Evolutionary conservation across 2,113 vertebrate species (phyloP).

Genomic region (Rattus rattus): DNA sequence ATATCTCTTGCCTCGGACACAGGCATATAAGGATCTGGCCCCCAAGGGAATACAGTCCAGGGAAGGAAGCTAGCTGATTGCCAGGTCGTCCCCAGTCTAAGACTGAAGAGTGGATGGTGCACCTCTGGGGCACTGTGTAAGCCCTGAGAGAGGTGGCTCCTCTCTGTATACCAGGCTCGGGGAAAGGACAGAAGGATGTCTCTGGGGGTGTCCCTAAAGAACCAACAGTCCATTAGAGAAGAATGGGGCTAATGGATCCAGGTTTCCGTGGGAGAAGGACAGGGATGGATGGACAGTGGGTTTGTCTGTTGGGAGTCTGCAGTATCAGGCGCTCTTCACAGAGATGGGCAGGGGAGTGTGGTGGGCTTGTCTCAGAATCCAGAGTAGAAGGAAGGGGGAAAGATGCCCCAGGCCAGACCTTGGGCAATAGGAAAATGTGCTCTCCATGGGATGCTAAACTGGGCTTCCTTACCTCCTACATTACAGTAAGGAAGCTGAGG

Average conservation of each 20-base stretch:
- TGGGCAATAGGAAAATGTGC: not conserved
- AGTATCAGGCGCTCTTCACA: not conserved
- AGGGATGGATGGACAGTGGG: not conserved
- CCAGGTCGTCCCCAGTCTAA: rapidly evolving
- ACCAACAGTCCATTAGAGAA: not conserved
- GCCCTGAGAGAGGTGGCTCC: not conserved
- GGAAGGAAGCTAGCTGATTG: not conserved
- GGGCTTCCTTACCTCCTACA: not conserved
- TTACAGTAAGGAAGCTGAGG: not conserved
- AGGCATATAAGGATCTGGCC: not conserved
- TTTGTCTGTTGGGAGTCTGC: no score
- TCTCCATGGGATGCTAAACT: not conserved
- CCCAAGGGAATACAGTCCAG: not conserved
- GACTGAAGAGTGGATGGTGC: not conserved
- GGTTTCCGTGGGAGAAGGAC: not conserved
- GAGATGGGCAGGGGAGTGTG: not conserved
- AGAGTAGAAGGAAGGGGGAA: no score
- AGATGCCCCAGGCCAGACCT: not conserved
- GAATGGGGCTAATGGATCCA: not conserved
- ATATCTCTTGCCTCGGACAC: rapidly evolving
- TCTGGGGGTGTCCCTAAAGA: rapidly evolving
- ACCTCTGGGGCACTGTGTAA: not conserved
- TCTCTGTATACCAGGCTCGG: not conserved
- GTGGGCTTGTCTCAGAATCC: not conserved
- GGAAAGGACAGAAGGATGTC: no score